phyloP scores from a whole-genome alignment of 2,797 vertebrate genomes.

The Leptoclinus maculatus region DNA sequence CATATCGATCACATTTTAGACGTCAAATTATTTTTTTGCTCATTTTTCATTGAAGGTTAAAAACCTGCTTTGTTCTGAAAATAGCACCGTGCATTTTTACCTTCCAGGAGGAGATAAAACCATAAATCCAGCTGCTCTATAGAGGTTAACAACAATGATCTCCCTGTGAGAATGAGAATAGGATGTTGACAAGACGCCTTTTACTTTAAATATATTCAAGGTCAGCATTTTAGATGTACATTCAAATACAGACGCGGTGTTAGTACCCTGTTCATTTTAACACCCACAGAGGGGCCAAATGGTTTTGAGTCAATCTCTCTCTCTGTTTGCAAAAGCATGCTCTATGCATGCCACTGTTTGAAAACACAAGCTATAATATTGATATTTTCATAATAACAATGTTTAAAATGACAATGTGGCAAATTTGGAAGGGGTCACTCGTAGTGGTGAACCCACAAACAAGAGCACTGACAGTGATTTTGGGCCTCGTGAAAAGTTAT shows the following conservation, averaged over 20 bases:
- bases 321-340: not conserved
- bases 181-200: not conserved
- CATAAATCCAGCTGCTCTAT: constrained; percentile 10
- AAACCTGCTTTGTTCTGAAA: constrained; percentile 21
- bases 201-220: constrained; percentile 2
- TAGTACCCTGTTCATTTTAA: not conserved
- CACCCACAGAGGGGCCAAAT: not conserved
- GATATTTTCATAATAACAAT: not conserved
- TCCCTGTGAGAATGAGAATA: not conserved
- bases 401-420: too few relatives aligned
- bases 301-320: not conserved
- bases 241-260: not conserved
- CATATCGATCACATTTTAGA: not conserved
- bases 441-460: too few relatives aligned
- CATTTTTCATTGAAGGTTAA: constrained; percentile 21
- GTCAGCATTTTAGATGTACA: constrained; percentile 13
- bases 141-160: not conserved
- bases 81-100: not conserved
- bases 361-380: not conserved
- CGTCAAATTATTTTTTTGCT: not conserved
- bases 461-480: too few relatives aligned
- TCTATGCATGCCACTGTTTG: too few relatives aligned
- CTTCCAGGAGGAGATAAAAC: not conserved
- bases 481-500: too few relatives aligned
- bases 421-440: not conserved